Base-by-base conservation (phyloP, 1,140 invertebrate species). In the Eupristina koningsbergeri region DNA sequence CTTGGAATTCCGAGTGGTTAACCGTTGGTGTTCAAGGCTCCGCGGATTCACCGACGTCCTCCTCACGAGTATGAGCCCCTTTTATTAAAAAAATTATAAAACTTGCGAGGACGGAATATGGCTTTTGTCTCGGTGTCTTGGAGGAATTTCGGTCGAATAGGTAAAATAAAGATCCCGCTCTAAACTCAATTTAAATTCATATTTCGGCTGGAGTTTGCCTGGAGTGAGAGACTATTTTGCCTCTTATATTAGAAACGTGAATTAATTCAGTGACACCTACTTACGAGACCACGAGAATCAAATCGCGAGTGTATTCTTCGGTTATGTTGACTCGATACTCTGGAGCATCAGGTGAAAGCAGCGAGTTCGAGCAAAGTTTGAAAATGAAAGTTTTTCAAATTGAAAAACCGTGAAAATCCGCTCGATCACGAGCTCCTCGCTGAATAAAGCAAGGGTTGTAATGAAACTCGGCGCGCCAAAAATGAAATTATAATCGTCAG, bases 81-180 rank as follows among this genome's bases (percentile, higher is more conserved):
- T 64, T 64, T 64, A 64, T 64, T 64, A 64, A 64, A 64, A n/a
- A n/a, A 64, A 29, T 64, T 64, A 64, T 58, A 64, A 31, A 64
- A 64, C 2, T 11, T 8, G n/a, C 15, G 11, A 34, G 3, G 0
- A 11, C 15, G 1, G 0, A 0, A 0, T 64, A 15, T 29, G 13
- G 61, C 34, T 31, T 31, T 64, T 64, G 61, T 31, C 34, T 17
- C 0, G 31, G 15, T 31, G n/a, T 15, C 3, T 31, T 17, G 64
- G 64, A 34, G 36, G 22, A 22, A 3, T 58, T 22, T 19, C 22
- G 5, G 53, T 26, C 13, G 53, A 22, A 58, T 26, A 58, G 53
- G 53, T 58, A 58, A 13, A 58, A 58, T 19, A 58, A 9, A 19
- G 22, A 3, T 26, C 5, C 29, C 19, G 64, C 31, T 67, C 29